These are phyloP conservation scores for Ploceus nigricollis DNA, from an alignment of 2,113 vertebrate species.

Conservation along the genomic window DNA sequence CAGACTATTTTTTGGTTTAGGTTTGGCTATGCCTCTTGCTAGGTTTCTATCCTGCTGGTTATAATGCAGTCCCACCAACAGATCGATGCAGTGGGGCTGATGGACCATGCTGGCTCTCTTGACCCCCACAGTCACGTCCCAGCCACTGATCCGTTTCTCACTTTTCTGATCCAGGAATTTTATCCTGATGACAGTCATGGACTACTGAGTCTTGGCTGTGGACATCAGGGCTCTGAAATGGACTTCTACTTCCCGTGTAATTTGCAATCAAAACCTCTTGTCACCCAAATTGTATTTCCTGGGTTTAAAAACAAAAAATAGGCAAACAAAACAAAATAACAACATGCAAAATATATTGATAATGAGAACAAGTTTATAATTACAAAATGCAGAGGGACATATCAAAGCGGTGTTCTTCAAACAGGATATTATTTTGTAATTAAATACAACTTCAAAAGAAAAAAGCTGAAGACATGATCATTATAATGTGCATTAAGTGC, in stretches of 20 bases:
- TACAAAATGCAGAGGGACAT: conserved; percentile 63
- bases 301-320: background rate
- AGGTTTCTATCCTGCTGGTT: background rate
- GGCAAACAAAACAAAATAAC: conserved; percentile 38
- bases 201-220: background rate
- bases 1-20: background rate
- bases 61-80: background rate
- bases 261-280: background rate
- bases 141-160: background rate
- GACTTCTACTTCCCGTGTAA: background rate
- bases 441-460: conserved; percentile 71
- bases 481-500: conserved; percentile 53
- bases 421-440: conserved; percentile 74
- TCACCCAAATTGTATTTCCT: background rate
- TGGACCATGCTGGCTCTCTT: background rate
- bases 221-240: background rate
- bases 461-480: conserved; percentile 63
- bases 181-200: background rate
- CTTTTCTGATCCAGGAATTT: background rate
- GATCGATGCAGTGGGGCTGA: background rate
- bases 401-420: conserved; percentile 71
- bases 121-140: background rate
- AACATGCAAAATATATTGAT: conserved; percentile 43
- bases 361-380: conserved; percentile 58
- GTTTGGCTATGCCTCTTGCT: background rate